Base-by-base conservation (phyloP, 1,140 invertebrate species). In the Drosophila bifasciata region DNA sequence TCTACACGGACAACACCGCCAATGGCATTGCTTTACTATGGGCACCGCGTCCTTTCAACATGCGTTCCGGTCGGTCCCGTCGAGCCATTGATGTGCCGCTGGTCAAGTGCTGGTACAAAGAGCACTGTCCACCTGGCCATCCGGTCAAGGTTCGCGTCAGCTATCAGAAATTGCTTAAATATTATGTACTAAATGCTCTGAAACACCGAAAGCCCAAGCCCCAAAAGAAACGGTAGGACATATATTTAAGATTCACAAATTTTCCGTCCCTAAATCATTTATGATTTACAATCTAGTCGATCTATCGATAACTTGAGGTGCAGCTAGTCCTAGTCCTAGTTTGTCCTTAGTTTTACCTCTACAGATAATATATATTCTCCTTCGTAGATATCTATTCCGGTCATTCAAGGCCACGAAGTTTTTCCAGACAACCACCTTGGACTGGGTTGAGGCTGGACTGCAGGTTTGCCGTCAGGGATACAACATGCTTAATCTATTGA, bases 321-420 rank as follows among this genome's bases (percentile, higher is more conserved):
- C 9, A 9, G 11, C 11, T 13, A 13, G 32, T 21, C 19, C 11
- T 13, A 13, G 1, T 5, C 1, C 8, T 28, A 28, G 7, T 9
- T 8, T 21, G 4, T 21, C 19, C 19, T 19, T 19, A n/a, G 19
- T 21, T 3, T 3, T 21, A 2, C 19, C 19, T 21, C 19, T 21
- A 6, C 7, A 25, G 23, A 25, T 25, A 1, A 25, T 1, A 25
- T 25, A 2, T 6, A 16, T 25, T 69, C 16, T 71, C 93, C 93
- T 52, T 52, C 6, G 5, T 25, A 91, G 90, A 6, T 99, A 99
- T 89, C 92, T 99, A 13, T 99, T 99, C 94, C 94, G 98, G 15
- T 99, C 99, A 0, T 99, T 99, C 93, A 99, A 99, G 92, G 97
- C 98, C 0, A 99, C 99, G 0, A 99, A 99, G 92, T 99, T 99